These are phyloP conservation scores for Adelges cooleyi DNA, from an alignment of 1,140 invertebrate species.

Conservation along the genomic window DNA sequence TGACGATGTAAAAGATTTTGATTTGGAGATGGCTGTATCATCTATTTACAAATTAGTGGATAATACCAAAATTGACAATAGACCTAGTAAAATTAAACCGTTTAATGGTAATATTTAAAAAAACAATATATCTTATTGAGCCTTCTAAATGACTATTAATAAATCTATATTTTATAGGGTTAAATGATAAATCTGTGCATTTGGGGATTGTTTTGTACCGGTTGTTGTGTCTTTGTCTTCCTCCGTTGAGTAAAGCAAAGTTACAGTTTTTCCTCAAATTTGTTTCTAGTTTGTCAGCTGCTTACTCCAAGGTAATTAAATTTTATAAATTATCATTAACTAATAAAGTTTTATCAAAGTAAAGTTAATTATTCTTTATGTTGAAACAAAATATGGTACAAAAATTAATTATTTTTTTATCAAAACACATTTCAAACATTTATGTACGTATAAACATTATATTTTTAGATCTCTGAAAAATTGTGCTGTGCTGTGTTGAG, in stretches of 20 bases:
- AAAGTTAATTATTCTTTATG: too few relatives aligned
- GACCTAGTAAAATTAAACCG: not conserved
- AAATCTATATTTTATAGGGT: not conserved
- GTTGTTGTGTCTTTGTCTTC: conserved; percentile 17
- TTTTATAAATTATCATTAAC: too few relatives aligned
- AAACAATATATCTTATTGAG: too few relatives aligned
- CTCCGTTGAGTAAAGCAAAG: conserved; percentile 14
- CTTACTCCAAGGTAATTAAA: not conserved
- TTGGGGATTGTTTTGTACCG: conserved; percentile 14
- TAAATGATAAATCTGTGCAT: conserved; percentile 12
- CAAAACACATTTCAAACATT: too few relatives aligned
- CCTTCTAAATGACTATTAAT: not conserved
- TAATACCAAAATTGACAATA: not conserved
- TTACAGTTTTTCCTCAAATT: conserved; percentile 15
- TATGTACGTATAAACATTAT: not conserved
- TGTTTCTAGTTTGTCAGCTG: not conserved
- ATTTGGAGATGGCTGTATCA: conserved; percentile 18
- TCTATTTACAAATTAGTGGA: conserved; percentile 12
- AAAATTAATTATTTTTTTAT: too few relatives aligned
- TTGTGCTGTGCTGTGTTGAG: conserved; percentile 10
- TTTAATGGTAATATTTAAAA: conserved; percentile 12
- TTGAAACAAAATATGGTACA: too few relatives aligned
- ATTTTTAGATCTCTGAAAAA: conserved; percentile 14
- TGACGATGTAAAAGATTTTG: not conserved
- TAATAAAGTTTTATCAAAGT: too few relatives aligned